Evolutionary conservation across 2,113 vertebrate genomes (phyloP).

Genomic region (Psettodes erumei): DNA sequence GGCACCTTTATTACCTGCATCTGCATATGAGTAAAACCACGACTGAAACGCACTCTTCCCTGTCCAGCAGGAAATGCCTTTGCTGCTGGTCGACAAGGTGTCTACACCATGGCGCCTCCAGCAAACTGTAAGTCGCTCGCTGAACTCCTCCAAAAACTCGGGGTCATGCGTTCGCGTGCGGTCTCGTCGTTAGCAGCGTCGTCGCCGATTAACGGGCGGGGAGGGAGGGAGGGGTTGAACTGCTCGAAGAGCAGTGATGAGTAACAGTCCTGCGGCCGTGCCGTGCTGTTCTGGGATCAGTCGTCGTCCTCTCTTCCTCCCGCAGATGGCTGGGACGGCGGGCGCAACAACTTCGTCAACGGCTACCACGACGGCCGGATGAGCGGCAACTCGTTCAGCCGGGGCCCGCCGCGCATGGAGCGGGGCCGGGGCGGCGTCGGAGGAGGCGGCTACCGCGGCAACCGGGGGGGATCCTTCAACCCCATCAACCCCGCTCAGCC

Average conservation of each 20-base stretch:
- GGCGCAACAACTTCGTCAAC: constrained; percentile 85
- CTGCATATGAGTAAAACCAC: neutral
- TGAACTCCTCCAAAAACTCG: neutral
- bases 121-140: constrained; percentile 75
- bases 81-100: constrained; percentile 73
- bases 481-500: constrained; percentile 78
- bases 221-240: no score
- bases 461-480: constrained; percentile 77
- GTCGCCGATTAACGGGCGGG: no score
- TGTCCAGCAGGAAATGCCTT: constrained; percentile 78
- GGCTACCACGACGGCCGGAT: constrained; percentile 84
- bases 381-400: constrained; percentile 77
- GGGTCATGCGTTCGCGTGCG: neutral
- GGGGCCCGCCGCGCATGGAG: constrained; percentile 83
- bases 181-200: no score
- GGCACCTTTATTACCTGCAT: constrained; percentile 17
- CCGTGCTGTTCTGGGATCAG: neutral
- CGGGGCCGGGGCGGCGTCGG: constrained; percentile 79
- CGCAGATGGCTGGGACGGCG: constrained; percentile 81
- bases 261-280: neutral
- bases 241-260: no score
- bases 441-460: constrained; percentile 78
- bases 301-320: neutral
- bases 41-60: constrained; percentile 27
- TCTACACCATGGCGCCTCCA: constrained; percentile 74